Base-by-base conservation (phyloP, 2,113 vertebrate species). In the Pterocles orientalis region DNA sequence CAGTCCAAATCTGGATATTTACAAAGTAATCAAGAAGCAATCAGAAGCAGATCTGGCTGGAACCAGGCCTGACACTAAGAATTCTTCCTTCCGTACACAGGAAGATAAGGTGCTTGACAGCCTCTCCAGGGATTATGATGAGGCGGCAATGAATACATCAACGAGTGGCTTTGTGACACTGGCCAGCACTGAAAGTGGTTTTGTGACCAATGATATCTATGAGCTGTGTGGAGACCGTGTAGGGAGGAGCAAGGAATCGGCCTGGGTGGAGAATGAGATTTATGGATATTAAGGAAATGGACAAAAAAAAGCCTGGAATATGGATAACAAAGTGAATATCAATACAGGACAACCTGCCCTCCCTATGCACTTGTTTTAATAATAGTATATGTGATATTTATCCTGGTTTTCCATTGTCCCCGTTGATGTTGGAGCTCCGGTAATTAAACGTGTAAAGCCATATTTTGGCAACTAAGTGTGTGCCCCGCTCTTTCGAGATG, bases 211-310 rank as follows among this genome's bases (percentile, higher is more conserved):
- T 29, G 99, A 99, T 93, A 99, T 99, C 65, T 99, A 99, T 31
- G 99, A 99, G 95, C 98, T 98, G 69, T 99, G 98, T 53, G 97
- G 94, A 25, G 94, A 98, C 80, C 88, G 23, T 18, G 93, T 81
- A 20, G 96, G 91, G 81, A 97, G 88, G 84, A 97, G 96, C 97
- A 78, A 96, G 73, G 98, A 99, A 70, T 97, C 98, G 1, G 97
- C 98, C 45, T 99, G 99, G 99, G 99, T 99, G 68, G 99, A 99
- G 88, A 99, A 99, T 62, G 99, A 99, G 96, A 99, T 99, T 89
- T 99, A 99, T 64, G 99, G 99, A 72, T 99, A 98, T 75, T 98
- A 83, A 96, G 72, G 58, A 20, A 73, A 66, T 0, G 50, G 82
- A 79, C 43, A 3, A 8, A 66, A 28, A 41, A 29, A 25, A n/a